Base-by-base conservation (phyloP, 2,888 invertebrate species). In the Drosophila siamana region DNA sequence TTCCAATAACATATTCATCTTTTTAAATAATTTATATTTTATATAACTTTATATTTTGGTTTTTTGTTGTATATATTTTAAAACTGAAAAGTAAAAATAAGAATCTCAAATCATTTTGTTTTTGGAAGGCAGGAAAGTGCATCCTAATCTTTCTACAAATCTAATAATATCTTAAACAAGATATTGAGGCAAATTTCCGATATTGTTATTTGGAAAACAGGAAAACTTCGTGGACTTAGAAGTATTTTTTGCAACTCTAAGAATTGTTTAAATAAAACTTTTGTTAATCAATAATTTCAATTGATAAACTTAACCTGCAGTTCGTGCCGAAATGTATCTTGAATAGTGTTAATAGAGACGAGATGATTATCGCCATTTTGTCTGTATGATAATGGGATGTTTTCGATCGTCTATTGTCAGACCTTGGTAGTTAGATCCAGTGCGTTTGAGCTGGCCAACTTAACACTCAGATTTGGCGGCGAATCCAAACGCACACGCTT, bases 391-490 rank as follows among this genome's bases (percentile, higher is more conserved):
- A 28, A n/a, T 24, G 11, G 8, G 15, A 22, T 13, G 5, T 1
- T 41, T 19, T 26, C 22, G 15, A 56, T 44, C 40, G 36, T 77
- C n/a, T n/a, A 16, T 13, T n/a, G 22, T 62, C 77, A 95, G 90
- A 95, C 95, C 93, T 95, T 95, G 86, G 95, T 95, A 71, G 95
- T 95, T 81, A 95, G 93, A 62, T 92, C 92, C 47, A 92, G 69
- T 5, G 91, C 91, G 28, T 88, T 80, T 11, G 91, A 89, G 19
- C 90, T 88, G 61, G 88, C 62, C 40, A 76, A 60, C 47, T 85
- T 78, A 9, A 82, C 78, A n/a, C 51, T 24, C 24, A 52, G 22
- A 13, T 65, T 70, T 4, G 72, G 13, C 8, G 64, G 41, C n/a
- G 74, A 48, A 0, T 76, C 78, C 38, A 86, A 43, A 22, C 78